These are phyloP conservation scores for Pyrrhura leucotis DNA, from an alignment of 2,797 vertebrate species.

Conservation along the genomic window DNA sequence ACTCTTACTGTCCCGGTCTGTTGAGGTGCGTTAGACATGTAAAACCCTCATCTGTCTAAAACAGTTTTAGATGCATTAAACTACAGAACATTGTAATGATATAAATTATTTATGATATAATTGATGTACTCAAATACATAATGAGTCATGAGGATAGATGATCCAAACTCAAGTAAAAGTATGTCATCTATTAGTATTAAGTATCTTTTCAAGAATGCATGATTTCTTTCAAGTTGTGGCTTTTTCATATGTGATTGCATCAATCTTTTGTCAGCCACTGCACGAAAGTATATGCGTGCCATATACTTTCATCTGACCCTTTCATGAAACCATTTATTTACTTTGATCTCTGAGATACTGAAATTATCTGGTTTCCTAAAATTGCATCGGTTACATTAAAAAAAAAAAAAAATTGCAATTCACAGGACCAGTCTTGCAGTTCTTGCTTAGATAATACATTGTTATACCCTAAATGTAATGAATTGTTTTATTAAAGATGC, in stretches of 20 bases:
- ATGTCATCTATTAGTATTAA: conserved; percentile 57
- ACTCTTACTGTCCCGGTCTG: not conserved
- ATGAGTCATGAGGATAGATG: conserved; percentile 50
- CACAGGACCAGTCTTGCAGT: not conserved
- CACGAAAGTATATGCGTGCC: not conserved
- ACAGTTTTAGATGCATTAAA: conserved; percentile 20
- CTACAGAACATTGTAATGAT: conserved; percentile 61
- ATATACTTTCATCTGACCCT: conserved; percentile 4
- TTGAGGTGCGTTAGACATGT: not conserved
- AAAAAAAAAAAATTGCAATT: not conserved
- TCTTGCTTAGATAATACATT: not conserved
- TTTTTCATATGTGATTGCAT: conserved; percentile 32
- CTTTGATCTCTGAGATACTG: not conserved
- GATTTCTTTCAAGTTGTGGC: conserved; percentile 43
- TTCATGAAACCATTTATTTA: not conserved
- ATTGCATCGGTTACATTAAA: not conserved
- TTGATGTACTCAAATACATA: conserved; percentile 60
- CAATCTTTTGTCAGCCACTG: conserved; percentile 33
- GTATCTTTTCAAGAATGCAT: conserved; percentile 39
- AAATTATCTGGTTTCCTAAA: conserved; percentile 15
- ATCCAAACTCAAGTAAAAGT: conserved; percentile 62
- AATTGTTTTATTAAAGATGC: not conserved
- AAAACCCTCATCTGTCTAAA: not conserved
- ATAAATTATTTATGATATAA: conserved; percentile 72
- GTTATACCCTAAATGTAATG: not conserved